These are phyloP conservation scores for Mohoua ochrocephala DNA, from an alignment of 2,113 vertebrate genomes.

Conservation along the genomic window DNA sequence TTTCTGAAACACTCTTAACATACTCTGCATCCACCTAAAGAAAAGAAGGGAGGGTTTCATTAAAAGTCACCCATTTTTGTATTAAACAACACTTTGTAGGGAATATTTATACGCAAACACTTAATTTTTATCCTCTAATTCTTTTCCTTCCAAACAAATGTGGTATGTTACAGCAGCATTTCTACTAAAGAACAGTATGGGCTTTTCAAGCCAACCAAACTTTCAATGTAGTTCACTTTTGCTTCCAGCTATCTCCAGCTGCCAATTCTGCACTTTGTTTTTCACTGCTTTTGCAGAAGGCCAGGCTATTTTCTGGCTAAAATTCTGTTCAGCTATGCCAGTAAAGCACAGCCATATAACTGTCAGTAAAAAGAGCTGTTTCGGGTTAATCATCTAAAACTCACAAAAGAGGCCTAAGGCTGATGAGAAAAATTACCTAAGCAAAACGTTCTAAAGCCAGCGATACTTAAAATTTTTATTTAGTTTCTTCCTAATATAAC, in stretches of 20 bases:
- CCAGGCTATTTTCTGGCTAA: background rate
- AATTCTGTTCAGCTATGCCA: background rate
- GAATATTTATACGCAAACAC: background rate
- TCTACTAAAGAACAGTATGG: background rate
- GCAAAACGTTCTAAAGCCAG: background rate
- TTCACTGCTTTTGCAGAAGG: background rate
- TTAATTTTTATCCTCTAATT: background rate
- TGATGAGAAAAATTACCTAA: background rate
- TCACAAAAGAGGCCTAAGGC: background rate
- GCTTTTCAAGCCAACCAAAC: background rate
- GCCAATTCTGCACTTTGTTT: background rate
- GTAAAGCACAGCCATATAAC: background rate
- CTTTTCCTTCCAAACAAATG: background rate
- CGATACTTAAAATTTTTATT: background rate
- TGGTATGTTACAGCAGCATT: background rate
- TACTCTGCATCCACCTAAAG: conserved; percentile 76
- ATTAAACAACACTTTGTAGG: background rate
- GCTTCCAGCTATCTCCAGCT: background rate
- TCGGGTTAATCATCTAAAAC: background rate
- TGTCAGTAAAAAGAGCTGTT: background rate
- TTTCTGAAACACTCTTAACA: conserved; percentile 70
- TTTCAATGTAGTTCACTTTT: background rate
- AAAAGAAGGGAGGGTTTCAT: background rate
- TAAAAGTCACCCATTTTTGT: background rate
- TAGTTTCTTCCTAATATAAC: background rate